Conservation (phyloP, 2,888 invertebrate genomes). For the Drosophila subquinaria region DNA sequence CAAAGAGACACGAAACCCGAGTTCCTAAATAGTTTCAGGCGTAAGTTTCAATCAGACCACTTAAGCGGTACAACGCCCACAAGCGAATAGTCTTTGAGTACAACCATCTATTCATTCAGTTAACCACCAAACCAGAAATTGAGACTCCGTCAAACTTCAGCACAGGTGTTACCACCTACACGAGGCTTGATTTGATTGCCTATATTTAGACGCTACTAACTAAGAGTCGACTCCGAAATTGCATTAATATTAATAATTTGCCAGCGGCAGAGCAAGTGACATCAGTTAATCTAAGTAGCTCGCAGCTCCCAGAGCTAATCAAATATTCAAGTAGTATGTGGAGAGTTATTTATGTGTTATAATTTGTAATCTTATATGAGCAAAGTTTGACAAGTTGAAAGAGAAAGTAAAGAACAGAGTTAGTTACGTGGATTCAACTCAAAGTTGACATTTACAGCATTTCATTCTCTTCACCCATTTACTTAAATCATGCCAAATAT, state of each 20-base stretch:
- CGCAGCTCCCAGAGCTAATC: constrained; percentile 57
- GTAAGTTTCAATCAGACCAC: constrained; percentile 70
- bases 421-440: neutral
- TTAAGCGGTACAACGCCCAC: constrained; percentile 48
- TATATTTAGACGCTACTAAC: constrained; percentile 34
- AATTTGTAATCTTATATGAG: constrained; percentile 10
- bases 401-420: neutral
- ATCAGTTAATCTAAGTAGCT: constrained; percentile 57
- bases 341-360: constrained; percentile 19
- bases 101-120: constrained; percentile 10
- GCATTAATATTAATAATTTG: constrained; percentile 76
- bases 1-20: constrained; percentile 25
- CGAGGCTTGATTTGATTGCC: constrained; percentile 57
- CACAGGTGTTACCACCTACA: constrained; percentile 60
- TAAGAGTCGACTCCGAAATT: constrained; percentile 45
- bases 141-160: too few relatives aligned
- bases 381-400: neutral
- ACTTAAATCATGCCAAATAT: neutral
- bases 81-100: constrained; percentile 54
- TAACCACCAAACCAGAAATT: constrained; percentile 1
- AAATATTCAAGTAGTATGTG: constrained; percentile 43
- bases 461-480: neutral
- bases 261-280: constrained; percentile 63
- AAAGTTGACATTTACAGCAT: neutral
- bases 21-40: constrained; percentile 49